Percentiles rank a stretch among this genome's conserved stretches.
Evolutionary conservation across 1,140 invertebrate species (phyloP).

Genomic region (Medauroidea extradentata): DNA sequence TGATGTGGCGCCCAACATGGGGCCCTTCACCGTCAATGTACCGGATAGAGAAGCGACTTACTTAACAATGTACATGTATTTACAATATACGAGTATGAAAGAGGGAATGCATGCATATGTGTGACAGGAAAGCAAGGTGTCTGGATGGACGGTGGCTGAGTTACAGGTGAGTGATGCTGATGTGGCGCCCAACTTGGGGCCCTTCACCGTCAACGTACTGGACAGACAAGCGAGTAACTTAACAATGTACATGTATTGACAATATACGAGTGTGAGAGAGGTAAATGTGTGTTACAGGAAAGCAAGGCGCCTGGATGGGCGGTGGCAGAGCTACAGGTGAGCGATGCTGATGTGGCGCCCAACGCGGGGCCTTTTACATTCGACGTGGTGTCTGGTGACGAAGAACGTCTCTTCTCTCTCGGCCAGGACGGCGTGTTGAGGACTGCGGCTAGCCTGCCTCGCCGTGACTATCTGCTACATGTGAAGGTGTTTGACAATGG

Average conservation of each 20-base stretch:
- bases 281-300: conserved; percentile 25
- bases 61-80: no score
- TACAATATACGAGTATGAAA: no score
- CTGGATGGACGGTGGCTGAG: conserved; percentile 74
- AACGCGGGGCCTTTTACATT: conserved; percentile 90
- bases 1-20: conserved; percentile 78
- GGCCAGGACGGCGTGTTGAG: conserved; percentile 79
- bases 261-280: no score
- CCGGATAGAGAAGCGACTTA: conserved; percentile 81
- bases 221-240: no score
- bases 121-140: conserved; percentile 54
- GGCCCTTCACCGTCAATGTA: conserved; percentile 86
- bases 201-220: no score
- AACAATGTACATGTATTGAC: no score
- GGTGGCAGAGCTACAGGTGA: conserved; percentile 76
- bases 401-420: conserved; percentile 77
- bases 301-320: conserved; percentile 68
- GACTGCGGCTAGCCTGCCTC: conserved; percentile 83
- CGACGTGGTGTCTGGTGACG: conserved; percentile 82
- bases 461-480: conserved; percentile 76
- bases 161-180: conserved; percentile 85
- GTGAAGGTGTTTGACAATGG: conserved; percentile 93
- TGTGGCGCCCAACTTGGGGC: conserved; percentile 39
- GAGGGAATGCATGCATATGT: no score
- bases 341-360: conserved; percentile 77